phyloP scores from a whole-genome alignment of 2,113 vertebrate genomes.

The Xenopus borealis region DNA sequence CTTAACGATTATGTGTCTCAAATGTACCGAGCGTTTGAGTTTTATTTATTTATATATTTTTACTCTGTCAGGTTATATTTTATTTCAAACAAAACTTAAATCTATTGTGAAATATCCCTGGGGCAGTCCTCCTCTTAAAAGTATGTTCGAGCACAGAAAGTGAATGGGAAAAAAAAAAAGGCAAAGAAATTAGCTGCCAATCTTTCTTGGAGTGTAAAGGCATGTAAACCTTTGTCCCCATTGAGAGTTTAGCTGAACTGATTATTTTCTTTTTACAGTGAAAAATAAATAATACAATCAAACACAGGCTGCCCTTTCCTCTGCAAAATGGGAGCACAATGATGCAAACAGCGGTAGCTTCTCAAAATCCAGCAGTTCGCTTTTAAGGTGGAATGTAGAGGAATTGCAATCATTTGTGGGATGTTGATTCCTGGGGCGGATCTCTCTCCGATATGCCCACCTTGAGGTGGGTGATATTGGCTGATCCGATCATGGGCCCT shows the following conservation, averaged over 20 bases:
- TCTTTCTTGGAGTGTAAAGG: constrained; percentile 16
- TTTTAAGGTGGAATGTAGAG: no score
- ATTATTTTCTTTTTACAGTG: constrained; percentile 2
- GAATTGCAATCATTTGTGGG: no score
- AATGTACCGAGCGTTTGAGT: not conserved
- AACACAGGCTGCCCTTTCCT: not conserved
- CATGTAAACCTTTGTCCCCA: constrained; percentile 17
- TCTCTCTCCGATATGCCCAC: no score
- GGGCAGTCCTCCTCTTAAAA: constrained; percentile 10
- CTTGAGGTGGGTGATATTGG: no score
- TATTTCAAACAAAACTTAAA: constrained; percentile 10
- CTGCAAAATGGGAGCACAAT: no score
- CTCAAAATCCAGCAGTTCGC: no score
- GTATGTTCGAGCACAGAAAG: constrained; percentile 1
- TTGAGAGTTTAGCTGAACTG: not conserved
- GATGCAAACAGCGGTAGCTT: no score
- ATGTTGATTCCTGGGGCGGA: no score
- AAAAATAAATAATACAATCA: not conserved
- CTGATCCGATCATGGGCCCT: no score
- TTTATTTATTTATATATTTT: not conserved
- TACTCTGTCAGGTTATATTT: not conserved
- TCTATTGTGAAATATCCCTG: constrained; percentile 9
- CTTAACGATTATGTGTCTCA: not conserved
- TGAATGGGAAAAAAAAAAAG: not conserved
- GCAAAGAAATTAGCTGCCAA: constrained; percentile 34